Evolutionary conservation across 2,113 vertebrate species (phyloP), one percentile per base, ranked within the genome.

Genomic region (Hemiscyllium ocellatum): DNA sequence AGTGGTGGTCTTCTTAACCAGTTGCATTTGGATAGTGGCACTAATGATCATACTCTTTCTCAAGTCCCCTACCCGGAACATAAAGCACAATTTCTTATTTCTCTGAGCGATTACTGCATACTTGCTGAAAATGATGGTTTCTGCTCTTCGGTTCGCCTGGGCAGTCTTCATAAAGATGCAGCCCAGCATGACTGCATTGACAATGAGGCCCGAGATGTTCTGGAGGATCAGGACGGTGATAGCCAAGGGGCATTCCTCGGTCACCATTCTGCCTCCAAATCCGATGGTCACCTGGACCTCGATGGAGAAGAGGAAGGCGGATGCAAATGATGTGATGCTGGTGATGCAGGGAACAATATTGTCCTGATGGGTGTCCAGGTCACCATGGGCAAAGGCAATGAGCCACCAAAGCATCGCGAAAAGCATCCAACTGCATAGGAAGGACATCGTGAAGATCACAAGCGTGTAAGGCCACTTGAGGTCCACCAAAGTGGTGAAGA

Each of bases 121-220:
- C 20, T 97, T 97, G 94, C 98, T 98, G 97, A 98, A 98, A 96
- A 98, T 98, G 94, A 98, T 97, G 0, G 98, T 98, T 96, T 98
- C 98, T 0, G 98, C 98, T 0, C 98, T 96, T 0, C 98, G 97
- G 97, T 98, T 98, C 85, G 98, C 98, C 96, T 98, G 98, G 0
- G 98, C 98, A 0, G 98, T 98, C 97, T 98, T 98, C 98, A 98
- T 98, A 96, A 98, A 98, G 13, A 98, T 98, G 37, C 98, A 98
- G 96, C 98, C 98, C 3, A 98, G 97, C 98, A 98, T 98, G 80
- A 98, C 98, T 0, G 98, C 98, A 12, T 98, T 98, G 97, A 98
- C 97, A 96, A 98, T 98, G 95, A 98, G 96, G 0, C 98, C 98
- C 96, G 98, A 80, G 37, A 98, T 98, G 96, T 98, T 98, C 97